phyloP scores from a whole-genome alignment of 37 sponge, comb jelly and placozoan genomes.

The Hexactinellida sp. region DNA sequence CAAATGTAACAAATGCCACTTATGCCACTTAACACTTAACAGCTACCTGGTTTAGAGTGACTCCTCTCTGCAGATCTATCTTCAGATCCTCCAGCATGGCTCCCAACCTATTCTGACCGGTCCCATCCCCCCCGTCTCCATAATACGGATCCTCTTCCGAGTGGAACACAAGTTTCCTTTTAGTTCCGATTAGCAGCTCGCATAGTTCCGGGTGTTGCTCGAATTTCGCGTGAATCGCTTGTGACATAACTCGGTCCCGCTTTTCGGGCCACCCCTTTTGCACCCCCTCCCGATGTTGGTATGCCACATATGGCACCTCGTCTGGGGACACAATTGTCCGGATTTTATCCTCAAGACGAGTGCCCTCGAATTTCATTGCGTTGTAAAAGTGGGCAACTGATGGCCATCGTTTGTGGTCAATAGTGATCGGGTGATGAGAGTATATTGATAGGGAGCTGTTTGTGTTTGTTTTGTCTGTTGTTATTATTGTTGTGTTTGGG shows the following conservation, averaged over 20 bases:
- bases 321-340: background rate
- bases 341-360: background rate
- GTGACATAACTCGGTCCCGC: background rate
- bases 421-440: background rate
- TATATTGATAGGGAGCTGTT: background rate
- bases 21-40: background rate
- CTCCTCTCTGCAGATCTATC: background rate
- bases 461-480: background rate
- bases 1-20: background rate
- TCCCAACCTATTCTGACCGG: background rate
- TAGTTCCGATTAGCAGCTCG: background rate
- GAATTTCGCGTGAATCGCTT: background rate
- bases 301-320: constrained; percentile 6
- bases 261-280: background rate
- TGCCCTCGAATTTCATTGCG: constrained; percentile 9
- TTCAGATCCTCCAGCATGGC: background rate
- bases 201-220: background rate
- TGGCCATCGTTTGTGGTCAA: background rate
- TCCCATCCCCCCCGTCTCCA: constrained; percentile 4
- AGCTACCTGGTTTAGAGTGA: background rate
- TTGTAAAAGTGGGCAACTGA: background rate
- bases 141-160: constrained; percentile 5
- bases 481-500: background rate
- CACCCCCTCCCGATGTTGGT: background rate
- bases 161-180: background rate